Conservation (phyloP, 2,888 invertebrate genomes). For the Scrobipalpa costella region DNA sequence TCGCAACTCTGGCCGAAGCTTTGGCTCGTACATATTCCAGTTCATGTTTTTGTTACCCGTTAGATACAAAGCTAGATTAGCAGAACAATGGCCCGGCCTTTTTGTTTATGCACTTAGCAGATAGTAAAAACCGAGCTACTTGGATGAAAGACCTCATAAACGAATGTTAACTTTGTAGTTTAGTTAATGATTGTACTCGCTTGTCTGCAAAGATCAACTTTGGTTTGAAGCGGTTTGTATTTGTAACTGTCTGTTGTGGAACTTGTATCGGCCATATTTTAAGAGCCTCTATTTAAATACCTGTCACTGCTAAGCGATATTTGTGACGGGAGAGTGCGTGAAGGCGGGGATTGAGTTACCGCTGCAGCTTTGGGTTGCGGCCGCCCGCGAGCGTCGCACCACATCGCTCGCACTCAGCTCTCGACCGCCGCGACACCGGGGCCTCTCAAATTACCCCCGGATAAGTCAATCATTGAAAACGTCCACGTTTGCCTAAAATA, state of each 20-base stretch:
- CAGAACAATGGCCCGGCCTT: constrained; percentile 23
- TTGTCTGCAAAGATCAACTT: constrained; percentile 17
- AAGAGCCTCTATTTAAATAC: constrained; percentile 55
- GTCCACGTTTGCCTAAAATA: constrained; percentile 77
- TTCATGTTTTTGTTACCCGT: constrained; percentile 23
- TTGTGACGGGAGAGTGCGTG: constrained; percentile 45
- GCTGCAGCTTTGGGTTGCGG: constrained; percentile 32
- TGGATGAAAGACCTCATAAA: constrained; percentile 11
- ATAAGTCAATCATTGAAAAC: constrained; percentile 81
- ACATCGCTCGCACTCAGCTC: constrained; percentile 46
- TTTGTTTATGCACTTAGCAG: constrained; percentile 14
- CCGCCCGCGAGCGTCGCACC: constrained; percentile 34
- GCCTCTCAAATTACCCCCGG: constrained; percentile 80
- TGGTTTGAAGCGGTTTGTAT: background rate
- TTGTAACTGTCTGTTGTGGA: constrained; percentile 30
- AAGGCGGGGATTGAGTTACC: constrained; percentile 61
- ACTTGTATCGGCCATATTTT: constrained; percentile 39
- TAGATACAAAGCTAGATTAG: constrained; percentile 23
- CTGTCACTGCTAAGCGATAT: constrained; percentile 60
- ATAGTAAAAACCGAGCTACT: constrained; percentile 19
- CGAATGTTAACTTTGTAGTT: constrained; percentile 3
- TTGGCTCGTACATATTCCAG: constrained; percentile 21
- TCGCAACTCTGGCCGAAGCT: constrained; percentile 21
- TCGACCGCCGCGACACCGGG: constrained; percentile 47
- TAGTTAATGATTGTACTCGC: constrained; percentile 16